Percentiles rank a stretch among this genome's conserved stretches.
Conservation (phyloP, 2,113 vertebrate genomes). For the Fregetta grallaria region DNA sequence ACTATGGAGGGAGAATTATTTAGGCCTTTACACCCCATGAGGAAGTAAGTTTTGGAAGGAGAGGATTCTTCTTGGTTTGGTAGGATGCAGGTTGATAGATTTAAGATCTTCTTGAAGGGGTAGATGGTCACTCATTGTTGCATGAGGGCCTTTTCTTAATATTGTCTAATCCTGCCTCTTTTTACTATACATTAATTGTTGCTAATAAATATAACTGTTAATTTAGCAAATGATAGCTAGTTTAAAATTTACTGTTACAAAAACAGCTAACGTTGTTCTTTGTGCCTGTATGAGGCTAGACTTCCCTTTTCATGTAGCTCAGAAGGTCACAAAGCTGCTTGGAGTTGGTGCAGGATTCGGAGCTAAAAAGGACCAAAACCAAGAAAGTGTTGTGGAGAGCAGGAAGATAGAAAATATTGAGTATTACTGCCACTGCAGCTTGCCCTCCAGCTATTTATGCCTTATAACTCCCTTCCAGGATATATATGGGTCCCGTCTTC, state of each 20-base stretch:
- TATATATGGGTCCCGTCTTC: neutral
- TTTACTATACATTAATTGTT: neutral
- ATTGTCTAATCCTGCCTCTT: neutral
- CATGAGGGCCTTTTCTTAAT: neutral
- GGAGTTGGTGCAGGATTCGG: neutral
- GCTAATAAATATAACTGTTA: neutral
- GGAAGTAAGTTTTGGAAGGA: neutral
- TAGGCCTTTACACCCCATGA: neutral
- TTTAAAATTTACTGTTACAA: neutral
- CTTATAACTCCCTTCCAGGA: neutral
- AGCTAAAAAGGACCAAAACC: neutral
- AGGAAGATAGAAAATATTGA: neutral
- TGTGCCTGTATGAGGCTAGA: neutral
- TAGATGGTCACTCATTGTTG: neutral
- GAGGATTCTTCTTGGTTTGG: neutral
- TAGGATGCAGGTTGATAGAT: neutral
- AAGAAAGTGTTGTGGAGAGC: neutral
- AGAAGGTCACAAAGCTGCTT: neutral
- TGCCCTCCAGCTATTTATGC: neutral
- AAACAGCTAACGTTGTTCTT: neutral
- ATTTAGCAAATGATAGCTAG: neutral
- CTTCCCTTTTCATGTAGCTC: neutral
- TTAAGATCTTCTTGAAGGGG: neutral
- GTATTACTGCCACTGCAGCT: neutral
- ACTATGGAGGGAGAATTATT: neutral